Conservation (phyloP, 2,113 vertebrate species). For the Speoplatyrhinus poulsoni region DNA sequence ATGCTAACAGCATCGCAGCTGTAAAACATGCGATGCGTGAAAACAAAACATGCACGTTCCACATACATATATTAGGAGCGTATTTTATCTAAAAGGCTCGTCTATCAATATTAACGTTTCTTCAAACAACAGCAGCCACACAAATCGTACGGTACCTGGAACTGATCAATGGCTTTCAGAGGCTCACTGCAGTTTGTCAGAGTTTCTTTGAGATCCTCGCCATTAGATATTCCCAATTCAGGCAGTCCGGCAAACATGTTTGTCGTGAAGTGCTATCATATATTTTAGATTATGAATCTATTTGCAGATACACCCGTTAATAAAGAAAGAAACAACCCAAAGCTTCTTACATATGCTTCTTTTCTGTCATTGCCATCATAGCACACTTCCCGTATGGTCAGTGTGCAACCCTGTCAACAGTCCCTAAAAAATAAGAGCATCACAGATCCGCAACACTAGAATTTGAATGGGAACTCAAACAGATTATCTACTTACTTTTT, state of each 20-base stretch:
- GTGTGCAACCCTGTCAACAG: conserved; percentile 34
- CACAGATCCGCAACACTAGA: conserved; percentile 19
- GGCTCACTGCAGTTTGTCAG: conserved; percentile 98
- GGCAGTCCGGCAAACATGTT: conserved; percentile 90
- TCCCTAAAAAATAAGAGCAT: conserved; percentile 17
- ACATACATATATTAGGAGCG: too few relatives aligned
- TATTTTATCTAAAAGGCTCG: too few relatives aligned
- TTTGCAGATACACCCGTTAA: background rate
- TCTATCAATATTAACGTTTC: too few relatives aligned
- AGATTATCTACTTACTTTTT: background rate
- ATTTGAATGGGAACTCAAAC: background rate
- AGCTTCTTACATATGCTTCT: background rate
- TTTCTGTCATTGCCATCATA: background rate
- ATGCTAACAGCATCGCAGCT: too few relatives aligned
- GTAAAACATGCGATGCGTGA: too few relatives aligned
- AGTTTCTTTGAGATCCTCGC: conserved; percentile 96
- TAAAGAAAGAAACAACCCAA: background rate
- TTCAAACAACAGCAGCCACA: too few relatives aligned
- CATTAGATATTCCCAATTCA: conserved; percentile 93
- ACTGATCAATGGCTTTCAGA: conserved; percentile 97
- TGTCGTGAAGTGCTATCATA: accelerated
- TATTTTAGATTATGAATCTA: background rate
- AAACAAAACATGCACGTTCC: too few relatives aligned
- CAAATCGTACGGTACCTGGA: conserved; percentile 81
- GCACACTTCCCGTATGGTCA: conserved; percentile 46